These are phyloP conservation scores for Acromyrmex charruanus DNA, from an alignment of 1,140 invertebrate species.

Conservation along the genomic window DNA sequence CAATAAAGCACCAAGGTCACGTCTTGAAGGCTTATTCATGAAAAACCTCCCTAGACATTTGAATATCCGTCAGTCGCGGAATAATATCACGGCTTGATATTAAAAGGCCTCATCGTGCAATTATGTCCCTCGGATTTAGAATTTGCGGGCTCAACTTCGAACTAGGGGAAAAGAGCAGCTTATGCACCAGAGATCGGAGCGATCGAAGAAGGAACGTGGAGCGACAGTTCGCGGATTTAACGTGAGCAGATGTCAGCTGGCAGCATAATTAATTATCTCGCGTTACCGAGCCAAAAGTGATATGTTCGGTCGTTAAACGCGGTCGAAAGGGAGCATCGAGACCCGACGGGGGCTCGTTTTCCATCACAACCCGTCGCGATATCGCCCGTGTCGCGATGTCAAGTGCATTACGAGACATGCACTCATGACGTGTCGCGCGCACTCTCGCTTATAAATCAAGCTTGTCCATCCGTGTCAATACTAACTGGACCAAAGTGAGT, in stretches of 20 bases:
- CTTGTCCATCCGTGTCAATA: conserved; percentile 57
- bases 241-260: conserved; percentile 17
- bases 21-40: conserved; percentile 38
- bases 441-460: conserved; percentile 66
- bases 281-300: conserved; percentile 46
- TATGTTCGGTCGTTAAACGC: conserved; percentile 54
- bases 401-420: conserved; percentile 62
- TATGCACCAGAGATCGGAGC: not conserved
- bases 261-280: conserved; percentile 55
- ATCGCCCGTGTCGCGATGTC: conserved; percentile 61
- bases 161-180: not conserved
- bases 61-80: conserved; percentile 46
- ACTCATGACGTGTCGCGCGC: conserved; percentile 61
- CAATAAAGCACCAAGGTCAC: conserved; percentile 48
- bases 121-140: not conserved
- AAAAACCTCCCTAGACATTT: conserved; percentile 32
- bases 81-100: conserved; percentile 42
- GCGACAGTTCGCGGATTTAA: conserved; percentile 1
- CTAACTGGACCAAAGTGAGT: conserved; percentile 70
- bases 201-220: not conserved
- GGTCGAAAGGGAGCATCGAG: conserved; percentile 57
- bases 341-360: conserved; percentile 49
- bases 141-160: not conserved
- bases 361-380: conserved; percentile 57
- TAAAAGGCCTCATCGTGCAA: conserved; percentile 25